A percentile compares a stretch with the other conserved stretches of the same genome.
These are phyloP conservation scores for Alsophila aescularia DNA, from an alignment of 2,888 invertebrate species.

Conservation along the genomic window DNA sequence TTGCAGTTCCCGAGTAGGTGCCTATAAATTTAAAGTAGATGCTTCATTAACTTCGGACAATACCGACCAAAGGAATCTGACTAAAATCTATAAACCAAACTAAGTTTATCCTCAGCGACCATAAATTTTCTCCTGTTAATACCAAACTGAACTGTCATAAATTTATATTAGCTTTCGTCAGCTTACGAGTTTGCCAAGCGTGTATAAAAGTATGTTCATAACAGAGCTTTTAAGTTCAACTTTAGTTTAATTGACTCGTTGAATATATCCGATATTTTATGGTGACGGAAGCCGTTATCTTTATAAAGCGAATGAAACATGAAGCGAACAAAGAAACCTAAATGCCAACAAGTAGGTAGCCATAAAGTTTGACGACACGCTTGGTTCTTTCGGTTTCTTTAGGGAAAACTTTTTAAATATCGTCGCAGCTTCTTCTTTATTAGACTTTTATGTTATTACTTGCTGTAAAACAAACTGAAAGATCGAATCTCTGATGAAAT, in stretches of 20 bases:
- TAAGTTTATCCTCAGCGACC: background rate
- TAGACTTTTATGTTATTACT: conserved; percentile 33
- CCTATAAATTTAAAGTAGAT: background rate
- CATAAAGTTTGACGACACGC: conserved; percentile 14
- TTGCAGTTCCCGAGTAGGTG: background rate
- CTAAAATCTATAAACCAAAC: conserved; percentile 13
- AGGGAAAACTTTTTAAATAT: conserved; percentile 40
- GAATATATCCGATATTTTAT: conserved; percentile 13
- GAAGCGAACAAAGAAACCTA: conserved; percentile 12
- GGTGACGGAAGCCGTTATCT: background rate
- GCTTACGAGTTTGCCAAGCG: conserved; percentile 20
- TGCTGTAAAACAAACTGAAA: background rate
- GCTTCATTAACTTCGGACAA: background rate
- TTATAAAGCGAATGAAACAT: conserved; percentile 5
- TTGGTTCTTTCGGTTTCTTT: conserved; percentile 30
- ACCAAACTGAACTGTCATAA: conserved; percentile 16
- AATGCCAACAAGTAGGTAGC: background rate
- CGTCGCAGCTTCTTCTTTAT: conserved; percentile 38
- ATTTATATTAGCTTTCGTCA: conserved; percentile 21
- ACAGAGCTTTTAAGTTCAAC: conserved; percentile 10
- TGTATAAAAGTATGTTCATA: conserved; percentile 9
- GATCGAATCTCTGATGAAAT: background rate
- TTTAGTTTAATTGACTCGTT: conserved; percentile 14
- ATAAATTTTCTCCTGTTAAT: conserved; percentile 12
- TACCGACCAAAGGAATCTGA: conserved; percentile 7